Evolutionary conservation across 2,113 vertebrate species (phyloP).

Genomic region (Megaceryle maxima): DNA sequence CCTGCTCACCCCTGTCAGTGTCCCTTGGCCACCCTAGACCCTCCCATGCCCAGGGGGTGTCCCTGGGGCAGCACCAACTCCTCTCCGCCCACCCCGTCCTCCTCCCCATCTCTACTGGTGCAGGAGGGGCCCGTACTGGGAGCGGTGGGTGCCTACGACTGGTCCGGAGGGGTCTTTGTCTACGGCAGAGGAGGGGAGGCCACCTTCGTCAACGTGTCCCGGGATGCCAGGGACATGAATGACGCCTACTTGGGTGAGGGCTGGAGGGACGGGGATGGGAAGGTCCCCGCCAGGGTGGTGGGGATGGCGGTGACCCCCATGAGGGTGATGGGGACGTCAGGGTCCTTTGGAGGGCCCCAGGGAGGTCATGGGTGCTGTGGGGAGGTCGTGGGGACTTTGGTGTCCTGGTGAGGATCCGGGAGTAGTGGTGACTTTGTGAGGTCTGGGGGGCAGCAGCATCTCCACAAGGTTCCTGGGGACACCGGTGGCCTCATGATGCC

Average conservation of each 20-base stretch:
- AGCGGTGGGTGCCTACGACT: slow-evolving; percentile 67
- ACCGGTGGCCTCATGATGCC: too few species aligned
- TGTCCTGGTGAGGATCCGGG: not conserved
- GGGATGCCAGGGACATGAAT: slow-evolving; percentile 6
- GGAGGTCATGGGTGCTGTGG: too few species aligned
- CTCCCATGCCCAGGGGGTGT: not conserved
- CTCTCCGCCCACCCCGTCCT: too few species aligned
- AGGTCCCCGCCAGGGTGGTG: too few species aligned
- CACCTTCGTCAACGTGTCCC: slow-evolving; percentile 58
- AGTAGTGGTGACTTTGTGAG: too few species aligned
- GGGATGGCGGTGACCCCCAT: not conserved
- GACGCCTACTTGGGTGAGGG: slow-evolving; percentile 69
- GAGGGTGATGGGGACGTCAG: not conserved
- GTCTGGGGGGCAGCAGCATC: too few species aligned
- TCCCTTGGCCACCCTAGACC: too few species aligned
- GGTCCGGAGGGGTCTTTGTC: slow-evolving; percentile 66
- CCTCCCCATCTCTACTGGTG: not conserved
- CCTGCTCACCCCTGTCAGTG: slow-evolving; percentile 39
- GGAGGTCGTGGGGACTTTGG: not conserved
- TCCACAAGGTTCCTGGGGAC: too few species aligned
- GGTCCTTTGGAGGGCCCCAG: too few species aligned
- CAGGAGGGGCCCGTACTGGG: slow-evolving; percentile 52
- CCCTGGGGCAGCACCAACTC: too few species aligned
- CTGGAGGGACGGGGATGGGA: too few species aligned
- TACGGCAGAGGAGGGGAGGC: not conserved